These are phyloP conservation scores for Tapirus terrestris DNA, from an alignment of 2,113 vertebrate species.

Conservation along the genomic window DNA sequence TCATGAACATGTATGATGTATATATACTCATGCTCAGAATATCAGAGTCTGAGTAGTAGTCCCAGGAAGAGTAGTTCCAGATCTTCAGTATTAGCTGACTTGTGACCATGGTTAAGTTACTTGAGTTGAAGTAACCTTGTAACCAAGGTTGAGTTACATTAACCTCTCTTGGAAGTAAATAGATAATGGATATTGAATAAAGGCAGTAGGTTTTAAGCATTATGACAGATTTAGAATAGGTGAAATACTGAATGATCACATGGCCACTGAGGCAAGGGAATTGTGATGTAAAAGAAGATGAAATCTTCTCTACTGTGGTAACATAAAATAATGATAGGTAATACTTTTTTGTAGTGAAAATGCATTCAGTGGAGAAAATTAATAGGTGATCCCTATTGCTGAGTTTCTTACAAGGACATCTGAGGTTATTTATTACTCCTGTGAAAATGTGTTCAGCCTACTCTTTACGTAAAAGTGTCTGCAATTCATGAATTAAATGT, in stretches of 20 bases:
- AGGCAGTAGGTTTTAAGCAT: conserved; percentile 11
- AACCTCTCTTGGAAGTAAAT: conserved; percentile 30
- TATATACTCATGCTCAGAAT: not conserved
- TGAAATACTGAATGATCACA: conserved; percentile 16
- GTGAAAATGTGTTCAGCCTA: conserved; percentile 55
- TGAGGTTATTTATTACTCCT: conserved; percentile 66
- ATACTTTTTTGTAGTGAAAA: conserved; percentile 41
- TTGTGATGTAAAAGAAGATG: conserved; percentile 65
- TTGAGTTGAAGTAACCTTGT: not conserved
- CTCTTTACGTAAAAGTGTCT: conserved; percentile 27
- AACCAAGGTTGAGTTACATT: conserved; percentile 35
- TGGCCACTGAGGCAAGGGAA: conserved; percentile 34
- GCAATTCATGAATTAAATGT: conserved; percentile 70
- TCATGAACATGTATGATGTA: not conserved
- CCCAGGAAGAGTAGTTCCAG: not conserved
- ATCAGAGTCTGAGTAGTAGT: not conserved
- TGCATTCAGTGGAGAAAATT: conserved; percentile 54
- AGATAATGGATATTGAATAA: not conserved
- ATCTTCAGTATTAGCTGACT: conserved; percentile 17
- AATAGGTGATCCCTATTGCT: not conserved
- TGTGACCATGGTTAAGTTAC: conserved; percentile 26
- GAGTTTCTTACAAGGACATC: conserved; percentile 60
- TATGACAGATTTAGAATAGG: not conserved
- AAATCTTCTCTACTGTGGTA: conserved; percentile 42
- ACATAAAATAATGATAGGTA: conserved; percentile 45